These are phyloP conservation scores for Pygmarrhopalites habei DNA, from an alignment of 1,140 invertebrate species.

Conservation along the genomic window DNA sequence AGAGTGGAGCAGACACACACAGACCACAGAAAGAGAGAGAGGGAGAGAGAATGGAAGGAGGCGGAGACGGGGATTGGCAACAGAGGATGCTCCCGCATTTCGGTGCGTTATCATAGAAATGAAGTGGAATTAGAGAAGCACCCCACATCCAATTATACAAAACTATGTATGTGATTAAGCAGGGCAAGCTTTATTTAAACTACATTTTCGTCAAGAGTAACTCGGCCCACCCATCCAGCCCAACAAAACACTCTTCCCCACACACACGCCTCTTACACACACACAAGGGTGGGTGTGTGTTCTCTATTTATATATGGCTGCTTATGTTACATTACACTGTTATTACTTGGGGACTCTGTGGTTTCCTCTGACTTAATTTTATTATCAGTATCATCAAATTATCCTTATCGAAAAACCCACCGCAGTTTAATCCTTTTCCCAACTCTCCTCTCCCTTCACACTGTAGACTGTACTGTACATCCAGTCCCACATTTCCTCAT, in stretches of 20 bases:
- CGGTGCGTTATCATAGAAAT: constrained; percentile 40
- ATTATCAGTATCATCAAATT: constrained; percentile 38
- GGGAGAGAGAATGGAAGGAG: too few relatives aligned
- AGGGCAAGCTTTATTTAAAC: constrained; percentile 32
- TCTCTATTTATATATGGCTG: too few relatives aligned
- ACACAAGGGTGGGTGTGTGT: too few relatives aligned
- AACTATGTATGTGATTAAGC: constrained; percentile 23
- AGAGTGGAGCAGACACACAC: too few relatives aligned
- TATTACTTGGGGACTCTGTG: constrained; percentile 19
- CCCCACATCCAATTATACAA: constrained; percentile 37
- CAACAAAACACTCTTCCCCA: too few relatives aligned
- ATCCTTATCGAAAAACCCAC: constrained; percentile 32
- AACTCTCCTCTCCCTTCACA: neutral
- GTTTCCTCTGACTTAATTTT: constrained; percentile 35
- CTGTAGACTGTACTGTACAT: too few relatives aligned
- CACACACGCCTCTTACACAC: too few relatives aligned
- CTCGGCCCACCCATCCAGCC: neutral
- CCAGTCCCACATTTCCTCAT: too few relatives aligned
- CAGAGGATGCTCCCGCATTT: too few relatives aligned
- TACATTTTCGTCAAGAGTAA: constrained; percentile 31
- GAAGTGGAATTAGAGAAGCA: constrained; percentile 41
- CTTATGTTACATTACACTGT: too few relatives aligned
- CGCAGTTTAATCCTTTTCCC: constrained; percentile 32
- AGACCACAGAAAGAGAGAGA: too few relatives aligned
- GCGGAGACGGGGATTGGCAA: too few relatives aligned